Base-by-base conservation (phyloP, 2,113 vertebrate genomes). In the Toxostoma redivivum region DNA sequence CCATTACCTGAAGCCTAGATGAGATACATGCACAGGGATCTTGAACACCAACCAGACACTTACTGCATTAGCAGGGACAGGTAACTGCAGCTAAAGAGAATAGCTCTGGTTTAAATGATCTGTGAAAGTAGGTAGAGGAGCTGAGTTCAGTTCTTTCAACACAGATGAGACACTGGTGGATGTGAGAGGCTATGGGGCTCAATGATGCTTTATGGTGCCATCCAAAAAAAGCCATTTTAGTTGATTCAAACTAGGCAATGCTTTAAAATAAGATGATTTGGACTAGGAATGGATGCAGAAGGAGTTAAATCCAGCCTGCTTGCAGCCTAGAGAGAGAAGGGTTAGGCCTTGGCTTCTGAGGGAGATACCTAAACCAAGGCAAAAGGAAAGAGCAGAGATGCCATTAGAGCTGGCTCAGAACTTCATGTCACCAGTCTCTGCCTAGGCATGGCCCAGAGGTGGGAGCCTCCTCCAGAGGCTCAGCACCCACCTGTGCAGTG, bases 121-220 rank as follows among this genome's bases (percentile, higher is more conserved):
- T 33, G 20, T 81, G 31, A 45, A 72, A 45, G 28, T 7, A 61
- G 12, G 27, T 17, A 70, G 50, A 77, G 40, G 27, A 89, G 37
- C 20, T 58, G 77, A 78, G 33, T n/a, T 87, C 37, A 25, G 31
- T 42, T 83, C 72, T 65, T 56, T 37, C 2, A n/a, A 64, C n/a
- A 56, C 47, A 53, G 51, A 35, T 42, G n/a, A 72, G 51, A 54
- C 20, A 20, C 16, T 21, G 27, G 33, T 38, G 73, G 62, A 47
- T 64, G 5, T 38, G 60, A 80, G 79, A 80, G 48, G n/a, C 35
- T 60, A 1, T 18, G 25, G 11, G 35, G 12, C 7, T 77, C 48
- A 48, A 28, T 25, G 28, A 18, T 21, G 7, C 1, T 1, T 56
- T 61, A 53, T 1, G 2, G 3, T 74, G 69, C 25, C 23, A 45